phyloP scores from a whole-genome alignment of 64 coral and sea anemone genomes.

The Catalaphyllia jardinei region DNA sequence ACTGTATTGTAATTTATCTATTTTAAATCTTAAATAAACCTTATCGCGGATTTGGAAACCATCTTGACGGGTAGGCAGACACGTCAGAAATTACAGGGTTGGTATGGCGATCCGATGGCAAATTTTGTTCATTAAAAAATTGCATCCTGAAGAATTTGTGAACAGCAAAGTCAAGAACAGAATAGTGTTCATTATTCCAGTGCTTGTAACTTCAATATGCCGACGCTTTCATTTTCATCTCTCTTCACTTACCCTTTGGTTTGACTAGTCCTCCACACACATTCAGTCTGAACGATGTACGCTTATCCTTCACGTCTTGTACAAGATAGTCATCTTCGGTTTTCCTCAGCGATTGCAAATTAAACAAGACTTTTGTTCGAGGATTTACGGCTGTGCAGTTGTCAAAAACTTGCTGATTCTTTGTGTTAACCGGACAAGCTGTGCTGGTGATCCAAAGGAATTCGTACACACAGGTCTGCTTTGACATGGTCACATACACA shows the following conservation, averaged over 20 bases:
- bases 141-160: too few species aligned
- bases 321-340: not conserved
- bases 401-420: constrained; percentile 9
- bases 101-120: too few species aligned
- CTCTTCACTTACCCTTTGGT: not conserved
- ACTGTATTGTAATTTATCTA: too few species aligned
- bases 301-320: not conserved
- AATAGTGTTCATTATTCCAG: too few species aligned
- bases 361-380: constrained; percentile 33
- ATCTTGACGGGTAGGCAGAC: too few species aligned
- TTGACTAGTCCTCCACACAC: constrained; percentile 1
- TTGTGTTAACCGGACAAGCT: constrained; percentile 33
- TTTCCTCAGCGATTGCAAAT: constrained; percentile 11
- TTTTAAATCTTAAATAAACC: too few species aligned
- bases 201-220: not conserved
- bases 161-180: too few species aligned
- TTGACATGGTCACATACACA: not conserved
- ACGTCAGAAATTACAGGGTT: too few species aligned
- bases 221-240: not conserved
- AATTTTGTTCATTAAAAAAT: too few species aligned
- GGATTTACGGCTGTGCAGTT: constrained; percentile 52
- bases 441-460: constrained; percentile 64
- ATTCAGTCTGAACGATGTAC: not conserved
- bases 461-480: constrained; percentile 51
- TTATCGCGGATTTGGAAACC: too few species aligned